Conservation (phyloP, 2,888 invertebrate species). For the Pinctada fucata region DNA sequence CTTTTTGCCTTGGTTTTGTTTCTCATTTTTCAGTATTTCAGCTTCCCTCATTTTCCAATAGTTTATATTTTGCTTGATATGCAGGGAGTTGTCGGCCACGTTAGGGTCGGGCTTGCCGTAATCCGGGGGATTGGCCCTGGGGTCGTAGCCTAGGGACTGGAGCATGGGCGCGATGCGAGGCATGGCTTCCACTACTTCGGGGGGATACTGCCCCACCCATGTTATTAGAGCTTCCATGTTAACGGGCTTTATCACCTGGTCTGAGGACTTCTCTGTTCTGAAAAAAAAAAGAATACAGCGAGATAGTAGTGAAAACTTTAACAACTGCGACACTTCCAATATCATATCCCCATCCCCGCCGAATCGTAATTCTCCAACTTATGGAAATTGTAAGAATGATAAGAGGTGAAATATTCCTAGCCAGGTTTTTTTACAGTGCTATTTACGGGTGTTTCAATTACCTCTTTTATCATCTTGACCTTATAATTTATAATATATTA, state of each 20-base stretch:
- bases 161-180: constrained; percentile 96
- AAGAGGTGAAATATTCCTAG: too few species aligned
- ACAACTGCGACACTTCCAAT: too few species aligned
- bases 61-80: constrained; percentile 75
- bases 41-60: constrained; percentile 71
- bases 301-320: too few species aligned
- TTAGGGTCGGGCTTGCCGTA: constrained; percentile 88
- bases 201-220: constrained; percentile 80
- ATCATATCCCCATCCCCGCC: too few species aligned
- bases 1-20: constrained; percentile 12
- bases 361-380: too few species aligned
- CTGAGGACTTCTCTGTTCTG: constrained; percentile 98
- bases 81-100: constrained; percentile 78
- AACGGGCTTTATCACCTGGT: constrained; percentile 98
- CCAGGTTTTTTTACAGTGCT: too few species aligned
- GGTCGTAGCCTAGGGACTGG: constrained; percentile 91
- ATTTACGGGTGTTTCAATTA: too few species aligned
- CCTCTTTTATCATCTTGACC: too few species aligned
- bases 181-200: constrained; percentile 95
- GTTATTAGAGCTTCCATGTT: constrained; percentile 92
- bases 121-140: constrained; percentile 95
- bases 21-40: constrained; percentile 54
- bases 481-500: too few species aligned
- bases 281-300: too few species aligned
- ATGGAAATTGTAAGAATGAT: too few species aligned